Percentiles rank a stretch among this genome's conserved stretches.
phyloP scores from a whole-genome alignment of 2,888 invertebrate genomes.

The Drosophila robusta region DNA sequence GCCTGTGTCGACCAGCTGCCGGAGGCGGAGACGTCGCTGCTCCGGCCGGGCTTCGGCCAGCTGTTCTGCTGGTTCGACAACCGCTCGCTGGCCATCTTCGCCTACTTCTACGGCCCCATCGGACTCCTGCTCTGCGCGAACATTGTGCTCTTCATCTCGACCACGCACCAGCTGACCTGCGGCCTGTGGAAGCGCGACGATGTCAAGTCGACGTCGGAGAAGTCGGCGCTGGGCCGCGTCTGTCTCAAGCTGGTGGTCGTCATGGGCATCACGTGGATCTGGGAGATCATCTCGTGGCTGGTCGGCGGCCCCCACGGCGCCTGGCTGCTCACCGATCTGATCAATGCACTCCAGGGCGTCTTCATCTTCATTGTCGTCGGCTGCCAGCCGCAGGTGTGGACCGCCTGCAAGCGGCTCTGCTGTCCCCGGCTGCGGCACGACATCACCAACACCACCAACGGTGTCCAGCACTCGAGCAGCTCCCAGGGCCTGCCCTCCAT shows the following conservation, averaged over 20 bases:
- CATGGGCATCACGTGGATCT: slow-evolving; percentile 92
- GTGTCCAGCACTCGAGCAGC: slow-evolving; percentile 90
- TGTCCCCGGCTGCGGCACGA: slow-evolving; percentile 87
- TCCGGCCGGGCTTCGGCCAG: slow-evolving; percentile 92
- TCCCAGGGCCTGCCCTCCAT: slow-evolving; percentile 93
- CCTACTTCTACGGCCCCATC: slow-evolving; percentile 94
- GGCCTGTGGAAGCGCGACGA: slow-evolving; percentile 95
- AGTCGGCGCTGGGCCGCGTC: slow-evolving; percentile 92
- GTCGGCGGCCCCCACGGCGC: slow-evolving; percentile 92
- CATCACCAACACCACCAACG: slow-evolving; percentile 87
- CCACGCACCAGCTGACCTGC: slow-evolving; percentile 93
- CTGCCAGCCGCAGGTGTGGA: slow-evolving; percentile 93
- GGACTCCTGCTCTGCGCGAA: slow-evolving; percentile 92
- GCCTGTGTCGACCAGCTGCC: slow-evolving; percentile 90
- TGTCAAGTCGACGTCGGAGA: slow-evolving; percentile 93
- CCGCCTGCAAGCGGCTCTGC: slow-evolving; percentile 89
- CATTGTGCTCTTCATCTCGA: slow-evolving; percentile 91
- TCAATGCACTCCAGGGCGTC: slow-evolving; percentile 94
- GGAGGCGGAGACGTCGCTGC: slow-evolving; percentile 86
- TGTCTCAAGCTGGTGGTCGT: slow-evolving; percentile 94
- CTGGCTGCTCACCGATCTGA: slow-evolving; percentile 94
- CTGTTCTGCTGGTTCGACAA: slow-evolving; percentile 92
- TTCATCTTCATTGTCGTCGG: slow-evolving; percentile 95
- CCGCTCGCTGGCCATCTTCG: slow-evolving; percentile 91
- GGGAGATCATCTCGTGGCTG: slow-evolving; percentile 93